A percentile compares a stretch with the other conserved stretches of the same genome.
phyloP scores from a whole-genome alignment of 1,140 invertebrate genomes.

The Drosophila ambigua region DNA sequence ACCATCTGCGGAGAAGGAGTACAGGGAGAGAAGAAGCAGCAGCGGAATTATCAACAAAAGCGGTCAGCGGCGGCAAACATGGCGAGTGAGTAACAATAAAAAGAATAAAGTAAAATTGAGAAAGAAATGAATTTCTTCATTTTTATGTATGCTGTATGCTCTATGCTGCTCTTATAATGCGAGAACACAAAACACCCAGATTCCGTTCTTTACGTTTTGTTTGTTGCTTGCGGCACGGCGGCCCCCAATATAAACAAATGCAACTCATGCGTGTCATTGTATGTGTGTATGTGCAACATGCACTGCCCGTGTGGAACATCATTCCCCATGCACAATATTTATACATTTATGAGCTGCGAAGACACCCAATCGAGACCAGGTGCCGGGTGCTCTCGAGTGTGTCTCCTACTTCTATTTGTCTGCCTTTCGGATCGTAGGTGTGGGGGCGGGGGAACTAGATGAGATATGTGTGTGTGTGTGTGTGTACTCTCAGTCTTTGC shows the following conservation, averaged over 20 bases:
- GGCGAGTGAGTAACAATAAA: constrained; percentile 73
- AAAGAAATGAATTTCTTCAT: constrained; percentile 12
- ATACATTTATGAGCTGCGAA: constrained; percentile 61
- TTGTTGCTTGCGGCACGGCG: constrained; percentile 35
- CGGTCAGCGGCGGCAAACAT: constrained; percentile 54
- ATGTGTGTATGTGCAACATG: constrained; percentile 31
- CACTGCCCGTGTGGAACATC: constrained; percentile 12
- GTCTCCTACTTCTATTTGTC: too few relatives aligned
- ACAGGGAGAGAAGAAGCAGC: constrained; percentile 23
- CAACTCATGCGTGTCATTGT: constrained; percentile 67
- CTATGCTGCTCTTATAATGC: constrained; percentile 10
- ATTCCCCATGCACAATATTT: constrained; percentile 1
- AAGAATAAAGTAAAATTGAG: constrained; percentile 26
- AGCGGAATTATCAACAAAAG: constrained; percentile 43
- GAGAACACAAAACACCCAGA: constrained; percentile 6
- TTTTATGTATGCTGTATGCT: constrained; percentile 3
- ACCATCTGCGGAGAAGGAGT: constrained; percentile 21
- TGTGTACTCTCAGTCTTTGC: background rate
- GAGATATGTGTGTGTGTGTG: constrained; percentile 37
- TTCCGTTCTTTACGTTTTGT: constrained; percentile 41
- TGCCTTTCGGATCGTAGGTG: too few relatives aligned
- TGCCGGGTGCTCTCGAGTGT: constrained; percentile 49
- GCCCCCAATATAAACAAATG: constrained; percentile 65
- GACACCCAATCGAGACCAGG: constrained; percentile 36
- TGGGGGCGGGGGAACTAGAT: constrained; percentile 1